These are phyloP conservation scores for Cnemophilus loriae DNA, from an alignment of 2,113 vertebrate genomes.

Conservation along the genomic window DNA sequence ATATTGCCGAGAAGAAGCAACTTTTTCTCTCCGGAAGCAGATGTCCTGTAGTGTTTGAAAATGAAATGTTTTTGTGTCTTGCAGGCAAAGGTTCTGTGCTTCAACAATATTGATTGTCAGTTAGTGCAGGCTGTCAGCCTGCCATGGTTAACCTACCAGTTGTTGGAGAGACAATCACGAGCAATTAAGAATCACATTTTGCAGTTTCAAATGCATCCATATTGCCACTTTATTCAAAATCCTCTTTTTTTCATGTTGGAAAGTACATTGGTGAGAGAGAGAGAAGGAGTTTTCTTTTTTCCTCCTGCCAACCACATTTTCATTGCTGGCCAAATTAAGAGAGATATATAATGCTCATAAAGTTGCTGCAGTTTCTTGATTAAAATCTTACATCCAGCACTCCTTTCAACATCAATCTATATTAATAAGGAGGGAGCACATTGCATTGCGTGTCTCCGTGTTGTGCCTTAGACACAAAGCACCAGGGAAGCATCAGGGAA, in stretches of 20 bases:
- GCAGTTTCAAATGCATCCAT: slow-evolving; percentile 59
- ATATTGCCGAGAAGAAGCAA: slow-evolving; percentile 50
- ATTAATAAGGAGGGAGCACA: slow-evolving; percentile 36
- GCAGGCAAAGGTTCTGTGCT: slow-evolving; percentile 61
- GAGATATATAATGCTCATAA: slow-evolving; percentile 61
- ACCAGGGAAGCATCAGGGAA: neutral
- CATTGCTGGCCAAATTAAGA: slow-evolving; percentile 54
- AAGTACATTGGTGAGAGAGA: slow-evolving; percentile 20
- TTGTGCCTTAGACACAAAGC: neutral
- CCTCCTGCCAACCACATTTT: slow-evolving; percentile 43
- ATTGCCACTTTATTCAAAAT: slow-evolving; percentile 63
- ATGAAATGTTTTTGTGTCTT: slow-evolving; percentile 64
- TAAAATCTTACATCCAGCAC: slow-evolving; percentile 48
- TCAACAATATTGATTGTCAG: slow-evolving; percentile 65
- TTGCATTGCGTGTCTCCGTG: neutral
- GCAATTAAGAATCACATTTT: slow-evolving; percentile 67
- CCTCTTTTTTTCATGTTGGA: neutral
- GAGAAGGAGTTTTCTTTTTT: slow-evolving; percentile 21
- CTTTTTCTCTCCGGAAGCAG: slow-evolving; percentile 60
- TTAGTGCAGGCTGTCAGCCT: slow-evolving; percentile 62
- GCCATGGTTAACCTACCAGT: slow-evolving; percentile 64
- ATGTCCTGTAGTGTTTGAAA: slow-evolving; percentile 66
- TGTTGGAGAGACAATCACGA: slow-evolving; percentile 59
- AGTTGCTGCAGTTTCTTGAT: slow-evolving; percentile 56
- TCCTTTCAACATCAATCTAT: slow-evolving; percentile 49